These are phyloP conservation scores for Zhengitettix transpicula DNA, from an alignment of 2,888 invertebrate genomes.

Conservation along the genomic window DNA sequence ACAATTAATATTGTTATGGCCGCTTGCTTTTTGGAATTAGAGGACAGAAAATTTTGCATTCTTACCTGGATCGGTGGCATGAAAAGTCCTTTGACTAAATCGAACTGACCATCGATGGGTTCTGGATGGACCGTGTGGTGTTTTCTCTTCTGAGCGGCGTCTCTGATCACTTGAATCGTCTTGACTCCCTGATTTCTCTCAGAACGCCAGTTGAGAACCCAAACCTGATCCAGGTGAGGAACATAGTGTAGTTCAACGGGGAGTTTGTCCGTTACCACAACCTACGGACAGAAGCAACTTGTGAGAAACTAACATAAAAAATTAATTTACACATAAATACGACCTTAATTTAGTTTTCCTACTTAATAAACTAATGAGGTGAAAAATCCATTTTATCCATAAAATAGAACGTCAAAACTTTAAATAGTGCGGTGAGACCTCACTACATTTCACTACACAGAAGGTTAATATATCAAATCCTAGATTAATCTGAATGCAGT, in stretches of 20 bases:
- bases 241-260: slow-evolving; percentile 55
- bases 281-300: slow-evolving; percentile 27
- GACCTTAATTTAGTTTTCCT: too few relatives aligned
- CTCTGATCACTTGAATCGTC: slow-evolving; percentile 51
- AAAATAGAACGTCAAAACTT: too few relatives aligned
- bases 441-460: not conserved
- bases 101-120: slow-evolving; percentile 59
- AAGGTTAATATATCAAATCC: too few relatives aligned
- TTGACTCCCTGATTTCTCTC: slow-evolving; percentile 40
- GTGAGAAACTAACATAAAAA: too few relatives aligned
- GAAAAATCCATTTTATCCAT: not conserved
- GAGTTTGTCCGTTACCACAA: slow-evolving; percentile 51
- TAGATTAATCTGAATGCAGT: too few relatives aligned
- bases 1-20: not conserved
- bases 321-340: too few relatives aligned
- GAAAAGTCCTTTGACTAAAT: slow-evolving; percentile 46
- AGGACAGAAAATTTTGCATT: not conserved
- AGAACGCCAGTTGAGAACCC: slow-evolving; percentile 53
- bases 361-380: too few relatives aligned
- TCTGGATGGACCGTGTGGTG: slow-evolving; percentile 57
- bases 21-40: not conserved
- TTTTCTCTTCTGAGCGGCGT: slow-evolving; percentile 51
- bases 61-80: slow-evolving; percentile 39
- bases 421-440: too few relatives aligned
- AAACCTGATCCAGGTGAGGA: slow-evolving; percentile 53